Percentiles rank a stretch among this genome's conserved stretches.
Evolutionary conservation across 1,140 invertebrate genomes (phyloP).

Genomic region (Dufourea novaeangliae): DNA sequence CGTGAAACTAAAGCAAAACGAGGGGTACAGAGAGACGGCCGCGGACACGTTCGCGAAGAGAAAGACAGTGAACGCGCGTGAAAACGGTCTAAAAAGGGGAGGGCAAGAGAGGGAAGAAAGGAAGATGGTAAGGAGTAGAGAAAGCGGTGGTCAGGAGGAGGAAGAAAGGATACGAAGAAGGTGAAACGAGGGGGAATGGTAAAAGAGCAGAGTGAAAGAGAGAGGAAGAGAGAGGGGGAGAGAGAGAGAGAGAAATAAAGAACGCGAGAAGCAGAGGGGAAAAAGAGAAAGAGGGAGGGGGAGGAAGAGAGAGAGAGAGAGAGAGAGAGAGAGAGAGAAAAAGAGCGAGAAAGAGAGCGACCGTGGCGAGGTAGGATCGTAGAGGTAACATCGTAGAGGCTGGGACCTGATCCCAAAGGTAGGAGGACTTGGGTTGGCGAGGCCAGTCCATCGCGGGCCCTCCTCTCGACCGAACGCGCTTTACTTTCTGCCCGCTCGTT

Average conservation of each 20-base stretch:
- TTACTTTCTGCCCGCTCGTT: conserved; percentile 76
- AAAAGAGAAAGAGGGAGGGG: conserved; percentile 37
- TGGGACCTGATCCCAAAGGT: conserved; percentile 80
- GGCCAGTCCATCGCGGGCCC: conserved; percentile 81
- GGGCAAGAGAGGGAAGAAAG: not conserved
- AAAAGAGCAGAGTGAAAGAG: conserved; percentile 67
- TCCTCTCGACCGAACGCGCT: conserved; percentile 79
- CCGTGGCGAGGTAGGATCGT: conserved; percentile 71
- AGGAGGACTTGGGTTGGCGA: conserved; percentile 75
- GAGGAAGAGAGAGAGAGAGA: conserved; percentile 51
- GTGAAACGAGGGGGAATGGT: conserved; percentile 63
- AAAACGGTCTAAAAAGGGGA: conserved; percentile 17
- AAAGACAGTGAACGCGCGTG: conserved; percentile 44
- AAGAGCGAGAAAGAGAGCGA: conserved; percentile 49
- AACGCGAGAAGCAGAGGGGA: conserved; percentile 35
- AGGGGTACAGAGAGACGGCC: conserved; percentile 19
- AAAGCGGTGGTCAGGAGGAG: conserved; percentile 31
- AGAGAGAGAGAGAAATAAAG: conserved; percentile 51
- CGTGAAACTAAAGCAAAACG: conserved; percentile 58
- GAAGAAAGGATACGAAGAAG: conserved; percentile 33
- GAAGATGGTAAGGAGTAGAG: conserved; percentile 5
- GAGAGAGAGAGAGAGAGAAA: conserved; percentile 44
- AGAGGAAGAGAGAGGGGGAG: conserved; percentile 43
- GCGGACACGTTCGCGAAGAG: conserved; percentile 22
- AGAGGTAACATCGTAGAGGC: conserved; percentile 79